Evolutionary conservation across 2,113 vertebrate genomes (phyloP).

Genomic region (Tiliqua scincoides): DNA sequence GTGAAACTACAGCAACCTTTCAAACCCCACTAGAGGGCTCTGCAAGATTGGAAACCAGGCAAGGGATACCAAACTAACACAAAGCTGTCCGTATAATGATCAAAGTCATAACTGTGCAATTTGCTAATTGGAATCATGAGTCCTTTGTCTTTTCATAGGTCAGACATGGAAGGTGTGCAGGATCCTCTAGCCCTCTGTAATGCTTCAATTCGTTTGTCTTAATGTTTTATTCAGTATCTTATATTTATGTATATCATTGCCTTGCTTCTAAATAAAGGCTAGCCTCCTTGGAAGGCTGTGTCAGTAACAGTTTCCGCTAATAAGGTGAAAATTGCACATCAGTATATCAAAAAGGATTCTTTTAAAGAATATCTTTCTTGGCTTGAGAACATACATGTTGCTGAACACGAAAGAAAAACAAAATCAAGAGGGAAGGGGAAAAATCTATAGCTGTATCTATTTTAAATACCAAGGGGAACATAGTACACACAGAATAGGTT

Average conservation of each 20-base stretch:
- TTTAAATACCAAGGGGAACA: slow-evolving; percentile 2
- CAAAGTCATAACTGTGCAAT: slow-evolving; percentile 41
- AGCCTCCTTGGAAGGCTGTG: slow-evolving; percentile 27
- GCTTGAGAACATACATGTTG: slow-evolving; percentile 28
- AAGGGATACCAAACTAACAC: background rate
- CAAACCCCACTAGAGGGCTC: slow-evolving; percentile 82
- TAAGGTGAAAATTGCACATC: slow-evolving; percentile 41
- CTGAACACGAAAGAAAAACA: background rate
- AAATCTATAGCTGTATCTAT: background rate
- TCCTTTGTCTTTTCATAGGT: slow-evolving; percentile 62
- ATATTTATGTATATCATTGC: slow-evolving; percentile 67
- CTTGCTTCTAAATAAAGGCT: slow-evolving; percentile 53
- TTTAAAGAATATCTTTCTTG: slow-evolving; percentile 35
- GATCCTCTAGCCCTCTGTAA: slow-evolving; percentile 57
- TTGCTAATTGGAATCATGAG: slow-evolving; percentile 63
- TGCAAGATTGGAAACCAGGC: slow-evolving; percentile 71
- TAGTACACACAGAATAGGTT: slow-evolving; percentile 9
- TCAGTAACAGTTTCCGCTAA: slow-evolving; percentile 41
- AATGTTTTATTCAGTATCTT: slow-evolving; percentile 66
- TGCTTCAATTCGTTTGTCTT: slow-evolving; percentile 62
- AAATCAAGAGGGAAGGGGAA: background rate
- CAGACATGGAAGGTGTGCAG: slow-evolving; percentile 30
- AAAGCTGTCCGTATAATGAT: fast-evolving
- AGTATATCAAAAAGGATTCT: slow-evolving; percentile 31
- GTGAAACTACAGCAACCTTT: background rate